phyloP scores from a whole-genome alignment of 2,888 invertebrate genomes.

The Odontocolon sp. region DNA sequence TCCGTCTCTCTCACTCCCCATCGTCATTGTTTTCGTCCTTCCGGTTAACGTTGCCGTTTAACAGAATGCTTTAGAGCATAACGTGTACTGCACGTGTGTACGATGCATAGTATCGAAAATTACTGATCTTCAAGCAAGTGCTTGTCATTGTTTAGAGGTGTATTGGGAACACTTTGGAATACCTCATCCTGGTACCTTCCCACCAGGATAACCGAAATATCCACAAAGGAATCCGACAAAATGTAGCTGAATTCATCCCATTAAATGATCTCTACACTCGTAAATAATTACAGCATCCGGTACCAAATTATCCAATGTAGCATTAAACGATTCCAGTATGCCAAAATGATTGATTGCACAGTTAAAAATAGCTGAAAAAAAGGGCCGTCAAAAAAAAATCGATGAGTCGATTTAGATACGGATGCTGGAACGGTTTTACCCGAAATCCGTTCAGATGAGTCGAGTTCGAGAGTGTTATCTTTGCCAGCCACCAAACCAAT shows the following conservation, averaged over 20 bases:
- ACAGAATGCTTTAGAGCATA: conserved; percentile 33
- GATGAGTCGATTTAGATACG: background rate
- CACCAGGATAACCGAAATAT: too few relatives aligned
- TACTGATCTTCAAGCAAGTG: background rate
- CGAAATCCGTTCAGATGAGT: conserved; percentile 25
- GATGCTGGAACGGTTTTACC: conserved; percentile 5
- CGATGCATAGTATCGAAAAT: too few relatives aligned
- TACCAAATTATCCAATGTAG: too few relatives aligned
- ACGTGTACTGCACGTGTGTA: background rate
- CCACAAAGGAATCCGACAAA: too few relatives aligned
- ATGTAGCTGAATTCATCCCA: too few relatives aligned
- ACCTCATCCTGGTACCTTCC: too few relatives aligned
- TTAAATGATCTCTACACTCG: too few relatives aligned
- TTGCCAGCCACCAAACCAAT: conserved; percentile 47
- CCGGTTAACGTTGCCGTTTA: conserved; percentile 28
- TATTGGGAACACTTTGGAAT: too few relatives aligned
- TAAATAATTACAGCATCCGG: too few relatives aligned
- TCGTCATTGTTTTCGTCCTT: conserved; percentile 46
- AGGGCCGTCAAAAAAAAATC: conserved; percentile 10
- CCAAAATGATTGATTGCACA: background rate
- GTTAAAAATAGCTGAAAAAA: background rate
- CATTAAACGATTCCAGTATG: too few relatives aligned
- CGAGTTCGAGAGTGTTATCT: conserved; percentile 29
- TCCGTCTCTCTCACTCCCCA: background rate
- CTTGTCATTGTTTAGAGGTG: background rate